Percentiles rank a stretch among this genome's conserved stretches.
Evolutionary conservation across 2,888 invertebrate genomes (phyloP).

Genomic region (Hyposoter didymator): DNA sequence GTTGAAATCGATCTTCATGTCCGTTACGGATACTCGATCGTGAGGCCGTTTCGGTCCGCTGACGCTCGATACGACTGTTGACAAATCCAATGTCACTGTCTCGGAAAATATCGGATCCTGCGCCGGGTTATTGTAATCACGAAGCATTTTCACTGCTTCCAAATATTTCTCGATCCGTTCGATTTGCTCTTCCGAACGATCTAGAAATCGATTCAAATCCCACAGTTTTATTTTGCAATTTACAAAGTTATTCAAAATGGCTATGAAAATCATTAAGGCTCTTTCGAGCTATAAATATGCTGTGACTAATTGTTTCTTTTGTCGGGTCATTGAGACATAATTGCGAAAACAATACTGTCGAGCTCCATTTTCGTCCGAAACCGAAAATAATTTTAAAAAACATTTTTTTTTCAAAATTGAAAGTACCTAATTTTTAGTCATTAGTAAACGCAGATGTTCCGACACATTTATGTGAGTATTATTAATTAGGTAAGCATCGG

Average conservation of each 20-base stretch:
- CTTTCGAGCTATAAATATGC: background rate
- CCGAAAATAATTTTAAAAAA: too few species aligned
- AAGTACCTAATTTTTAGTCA: background rate
- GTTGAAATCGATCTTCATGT: slow-evolving; percentile 96
- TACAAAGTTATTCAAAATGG: too few species aligned
- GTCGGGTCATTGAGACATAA: background rate
- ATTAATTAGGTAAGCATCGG: background rate
- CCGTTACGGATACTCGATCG: slow-evolving; percentile 95
- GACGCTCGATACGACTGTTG: slow-evolving; percentile 96
- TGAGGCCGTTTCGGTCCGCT: slow-evolving; percentile 99
- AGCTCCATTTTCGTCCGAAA: too few species aligned
- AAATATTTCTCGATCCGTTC: slow-evolving; percentile 93
- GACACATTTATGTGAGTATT: background rate
- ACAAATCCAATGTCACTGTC: slow-evolving; percentile 93
- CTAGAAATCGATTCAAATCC: slow-evolving; percentile 84
- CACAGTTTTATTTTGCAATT: background rate
- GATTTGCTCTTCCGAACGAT: slow-evolving; percentile 92
- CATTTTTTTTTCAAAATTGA: too few species aligned
- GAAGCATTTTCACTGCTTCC: slow-evolving; percentile 91
- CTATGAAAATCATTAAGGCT: background rate
- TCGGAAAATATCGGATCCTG: slow-evolving; percentile 95
- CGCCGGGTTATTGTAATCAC: slow-evolving; percentile 90
- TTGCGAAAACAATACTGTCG: background rate
- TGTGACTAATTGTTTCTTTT: background rate
- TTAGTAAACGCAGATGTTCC: background rate